phyloP scores from a whole-genome alignment of 2,888 invertebrate genomes.

The Euphydryas editha region DNA sequence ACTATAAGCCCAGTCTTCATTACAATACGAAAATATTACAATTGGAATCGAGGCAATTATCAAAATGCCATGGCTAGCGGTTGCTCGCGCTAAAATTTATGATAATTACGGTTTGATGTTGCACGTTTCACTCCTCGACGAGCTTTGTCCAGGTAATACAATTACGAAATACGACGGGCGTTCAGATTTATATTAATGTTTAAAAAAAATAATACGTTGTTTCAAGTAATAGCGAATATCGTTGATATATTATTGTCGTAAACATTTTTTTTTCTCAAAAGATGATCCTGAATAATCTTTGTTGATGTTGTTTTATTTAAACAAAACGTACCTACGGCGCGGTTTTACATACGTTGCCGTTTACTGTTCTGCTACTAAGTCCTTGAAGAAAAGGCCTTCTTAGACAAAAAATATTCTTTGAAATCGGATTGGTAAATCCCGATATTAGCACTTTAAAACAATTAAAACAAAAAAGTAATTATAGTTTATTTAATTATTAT shows the following conservation, averaged over 20 bases:
- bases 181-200: background rate
- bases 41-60: conserved; percentile 21
- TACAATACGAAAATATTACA: conserved; percentile 10
- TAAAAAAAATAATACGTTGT: background rate
- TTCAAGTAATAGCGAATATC: background rate
- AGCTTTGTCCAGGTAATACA: conserved; percentile 14
- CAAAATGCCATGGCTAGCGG: conserved; percentile 29
- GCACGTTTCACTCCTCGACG: conserved; percentile 21
- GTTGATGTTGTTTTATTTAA: too few species aligned
- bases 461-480: too few species aligned
- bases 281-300: too few species aligned
- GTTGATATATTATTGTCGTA: background rate
- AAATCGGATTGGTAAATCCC: too few species aligned
- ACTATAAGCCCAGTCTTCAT: conserved; percentile 1
- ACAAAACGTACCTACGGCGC: too few species aligned
- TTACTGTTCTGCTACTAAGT: too few species aligned
- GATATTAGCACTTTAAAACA: too few species aligned
- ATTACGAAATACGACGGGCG: conserved; percentile 12
- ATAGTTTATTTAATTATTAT: too few species aligned
- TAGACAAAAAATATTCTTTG: too few species aligned
- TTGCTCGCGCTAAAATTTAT: conserved; percentile 22
- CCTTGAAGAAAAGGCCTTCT: too few species aligned
- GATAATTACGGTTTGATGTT: conserved; percentile 25
- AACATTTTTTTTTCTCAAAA: too few species aligned
- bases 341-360: too few species aligned